Evolutionary conservation across 2,888 invertebrate species (phyloP), one percentile per base, ranked within the genome.

Genomic region (Hartigia nigra): DNA sequence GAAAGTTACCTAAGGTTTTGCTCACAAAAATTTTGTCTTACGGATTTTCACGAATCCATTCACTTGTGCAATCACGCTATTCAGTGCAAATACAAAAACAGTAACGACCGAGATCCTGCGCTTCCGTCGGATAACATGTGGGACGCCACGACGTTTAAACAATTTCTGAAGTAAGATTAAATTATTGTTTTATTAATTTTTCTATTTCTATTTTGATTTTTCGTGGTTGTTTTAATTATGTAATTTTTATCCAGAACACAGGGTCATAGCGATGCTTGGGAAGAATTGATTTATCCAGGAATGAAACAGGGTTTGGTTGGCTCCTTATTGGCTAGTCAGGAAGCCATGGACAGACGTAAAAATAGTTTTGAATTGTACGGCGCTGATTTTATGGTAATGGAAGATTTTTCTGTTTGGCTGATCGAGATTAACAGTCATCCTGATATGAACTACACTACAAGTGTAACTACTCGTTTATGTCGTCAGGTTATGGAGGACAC

Each of bases 361-460:
- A 97, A 97, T 85, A 97, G 97, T 77, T 98, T 98, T 92, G 98
- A 98, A 92, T 92, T 98, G 34, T 98, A 98, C 87, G 98, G 98
- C 31, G 98, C 98, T 0, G 98, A 98, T 92, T 98, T 98, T 89
- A 97, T 98, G 96, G 92, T 98, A 79, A 96, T 96, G 74, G 96
- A 97, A 79, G 96, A 96, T 87, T 96, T 95, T 86, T 95, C 95
- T 39, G 98, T 98, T 0, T 98, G 98, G 98, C 93, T 98, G 3
- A 96, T 98, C 84, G 98, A 98, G 92, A 98, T 98, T 84, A 98
- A 98, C 91, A 97, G 97, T 12, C 97, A 97, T 92, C 98, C 98
- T 0, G 97, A 98, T 92, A 94, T 98, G 93, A 96, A 97, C 23
- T 95, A 96, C n/a, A 97, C 97, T 0, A 98, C 98, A 0, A 96